Conservation (phyloP, 2,797 vertebrate genomes). For the Alca torda region DNA sequence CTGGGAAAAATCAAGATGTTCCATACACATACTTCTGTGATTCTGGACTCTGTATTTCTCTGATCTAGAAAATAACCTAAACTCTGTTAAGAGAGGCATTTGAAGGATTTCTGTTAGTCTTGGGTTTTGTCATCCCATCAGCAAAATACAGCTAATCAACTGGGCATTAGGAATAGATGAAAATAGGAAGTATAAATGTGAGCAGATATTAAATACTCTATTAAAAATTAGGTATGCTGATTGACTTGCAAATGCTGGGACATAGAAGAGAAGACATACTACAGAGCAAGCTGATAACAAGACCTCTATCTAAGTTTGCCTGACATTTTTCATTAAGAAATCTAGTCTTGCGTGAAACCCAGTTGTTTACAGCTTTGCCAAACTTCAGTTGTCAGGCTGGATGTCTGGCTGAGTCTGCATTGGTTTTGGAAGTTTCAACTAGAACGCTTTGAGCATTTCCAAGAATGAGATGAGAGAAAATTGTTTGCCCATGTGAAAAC, state of each 20-base stretch:
- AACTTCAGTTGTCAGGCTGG: conserved; percentile 4
- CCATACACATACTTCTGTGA: not conserved
- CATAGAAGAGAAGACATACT: not conserved
- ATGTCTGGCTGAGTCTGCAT: conserved; percentile 12
- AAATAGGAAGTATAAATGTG: not conserved
- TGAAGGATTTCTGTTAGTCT: not conserved
- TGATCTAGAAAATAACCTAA: not conserved
- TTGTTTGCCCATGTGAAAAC: conserved; percentile 38
- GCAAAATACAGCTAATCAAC: not conserved
- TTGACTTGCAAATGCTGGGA: not conserved
- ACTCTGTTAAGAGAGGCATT: not conserved
- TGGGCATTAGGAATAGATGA: not conserved
- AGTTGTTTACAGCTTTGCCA: conserved; percentile 44
- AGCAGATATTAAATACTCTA: not conserved
- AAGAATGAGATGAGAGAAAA: conserved; percentile 41
- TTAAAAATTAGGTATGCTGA: not conserved
- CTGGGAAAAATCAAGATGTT: not conserved
- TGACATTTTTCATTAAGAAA: conserved; percentile 11
- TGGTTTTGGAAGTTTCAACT: conserved; percentile 37
- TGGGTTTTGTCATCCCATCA: not conserved
- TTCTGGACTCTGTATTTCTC: not conserved
- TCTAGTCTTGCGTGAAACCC: not conserved
- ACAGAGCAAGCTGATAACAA: not conserved
- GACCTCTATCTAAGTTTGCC: not conserved
- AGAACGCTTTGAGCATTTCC: conserved; percentile 49